These are phyloP conservation scores for Nephrotoma guestfalica DNA, from an alignment of 2,888 invertebrate genomes.

Conservation along the genomic window DNA sequence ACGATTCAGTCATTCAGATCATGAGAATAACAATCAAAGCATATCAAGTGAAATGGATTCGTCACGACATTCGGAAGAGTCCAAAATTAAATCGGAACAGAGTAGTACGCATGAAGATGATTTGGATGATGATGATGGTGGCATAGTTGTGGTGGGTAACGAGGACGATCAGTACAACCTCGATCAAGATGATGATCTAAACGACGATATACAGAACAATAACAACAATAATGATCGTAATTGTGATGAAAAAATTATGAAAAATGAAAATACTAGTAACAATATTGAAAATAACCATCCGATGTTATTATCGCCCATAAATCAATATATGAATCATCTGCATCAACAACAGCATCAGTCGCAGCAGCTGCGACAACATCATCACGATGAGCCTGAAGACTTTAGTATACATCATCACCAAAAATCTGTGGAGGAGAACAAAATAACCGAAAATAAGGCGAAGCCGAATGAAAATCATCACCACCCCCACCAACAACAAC, in stretches of 20 bases:
- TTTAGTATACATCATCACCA: conserved; percentile 38
- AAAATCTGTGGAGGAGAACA: conserved; percentile 17
- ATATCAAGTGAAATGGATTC: conserved; percentile 31
- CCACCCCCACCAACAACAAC: conserved; percentile 3
- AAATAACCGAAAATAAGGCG: neutral
- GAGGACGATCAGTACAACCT: conserved; percentile 44
- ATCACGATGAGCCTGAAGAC: conserved; percentile 40
- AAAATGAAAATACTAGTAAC: conserved; percentile 36
- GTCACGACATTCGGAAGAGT: conserved; percentile 25
- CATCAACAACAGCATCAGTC: conserved; percentile 24
- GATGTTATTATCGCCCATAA: neutral
- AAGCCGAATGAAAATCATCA: neutral
- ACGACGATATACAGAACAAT: neutral
- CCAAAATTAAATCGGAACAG: conserved; percentile 24
- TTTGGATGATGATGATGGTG: conserved; percentile 53
- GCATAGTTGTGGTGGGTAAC: conserved; percentile 65
- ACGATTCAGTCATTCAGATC: conserved; percentile 25
- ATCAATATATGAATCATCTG: conserved; percentile 13
- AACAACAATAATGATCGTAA: conserved; percentile 14
- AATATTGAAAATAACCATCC: conserved; percentile 3
- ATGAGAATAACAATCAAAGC: conserved; percentile 19
- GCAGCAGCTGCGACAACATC: conserved; percentile 19
- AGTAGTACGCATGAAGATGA: conserved; percentile 37
- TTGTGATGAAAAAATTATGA: conserved; percentile 21
- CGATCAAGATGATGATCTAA: neutral